Conservation (phyloP, 2,888 invertebrate species). For the Athrips mouffetella region DNA sequence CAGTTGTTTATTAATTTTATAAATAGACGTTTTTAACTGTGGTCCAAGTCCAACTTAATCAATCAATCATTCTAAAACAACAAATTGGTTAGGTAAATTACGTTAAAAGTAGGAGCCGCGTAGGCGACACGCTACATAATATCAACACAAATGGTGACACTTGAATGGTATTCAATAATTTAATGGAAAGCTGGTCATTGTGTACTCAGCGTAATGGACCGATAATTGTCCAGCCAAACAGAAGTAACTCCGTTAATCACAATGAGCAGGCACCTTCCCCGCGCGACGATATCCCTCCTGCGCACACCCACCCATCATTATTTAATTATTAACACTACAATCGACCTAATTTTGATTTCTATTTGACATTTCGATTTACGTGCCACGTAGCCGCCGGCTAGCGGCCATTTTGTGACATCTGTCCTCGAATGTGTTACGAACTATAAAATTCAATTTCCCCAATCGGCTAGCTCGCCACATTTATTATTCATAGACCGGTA, state of each 20-base stretch:
- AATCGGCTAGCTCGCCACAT: conserved; percentile 74
- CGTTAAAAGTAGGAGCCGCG: conserved; percentile 28
- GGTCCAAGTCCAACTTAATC: conserved; percentile 8
- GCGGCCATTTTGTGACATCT: conserved; percentile 75
- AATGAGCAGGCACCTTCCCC: conserved; percentile 65
- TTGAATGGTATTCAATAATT: conserved; percentile 61
- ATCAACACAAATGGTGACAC: conserved; percentile 44
- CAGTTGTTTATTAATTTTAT: neutral
- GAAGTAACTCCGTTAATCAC: conserved; percentile 76
- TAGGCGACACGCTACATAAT: conserved; percentile 32
- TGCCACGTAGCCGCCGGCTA: conserved; percentile 61
- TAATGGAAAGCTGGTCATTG: conserved; percentile 61
- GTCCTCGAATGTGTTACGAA: conserved; percentile 75
- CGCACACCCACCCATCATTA: conserved; percentile 59
- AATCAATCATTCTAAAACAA: conserved; percentile 24
- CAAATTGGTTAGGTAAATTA: conserved; percentile 28
- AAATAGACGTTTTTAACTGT: too few species aligned
- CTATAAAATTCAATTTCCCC: conserved; percentile 79
- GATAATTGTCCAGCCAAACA: conserved; percentile 75
- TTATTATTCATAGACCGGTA: conserved; percentile 77
- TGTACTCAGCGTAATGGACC: conserved; percentile 70
- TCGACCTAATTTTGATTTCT: conserved; percentile 78
- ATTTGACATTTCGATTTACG: conserved; percentile 76
- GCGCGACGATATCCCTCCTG: conserved; percentile 30
- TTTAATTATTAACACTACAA: conserved; percentile 78